A percentile compares a stretch with the other conserved stretches of the same genome.
Evolutionary conservation across 1,140 invertebrate genomes (phyloP).

Genomic region (Steinernema feltiae): DNA sequence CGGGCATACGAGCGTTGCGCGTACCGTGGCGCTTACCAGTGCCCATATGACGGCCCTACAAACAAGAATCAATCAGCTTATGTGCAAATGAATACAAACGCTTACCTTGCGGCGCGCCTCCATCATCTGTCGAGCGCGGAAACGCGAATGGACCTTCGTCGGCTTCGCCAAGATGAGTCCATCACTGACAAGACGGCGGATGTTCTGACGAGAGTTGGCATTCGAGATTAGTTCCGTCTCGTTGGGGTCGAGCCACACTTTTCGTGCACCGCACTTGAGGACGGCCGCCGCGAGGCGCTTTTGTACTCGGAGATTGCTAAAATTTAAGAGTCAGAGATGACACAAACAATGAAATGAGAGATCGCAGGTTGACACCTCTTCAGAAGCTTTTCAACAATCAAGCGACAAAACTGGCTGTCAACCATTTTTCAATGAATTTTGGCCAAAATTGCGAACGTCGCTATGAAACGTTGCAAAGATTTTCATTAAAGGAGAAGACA

Average conservation of each 20-base stretch:
- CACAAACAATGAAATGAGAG: too few relatives aligned
- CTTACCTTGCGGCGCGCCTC: slow-evolving; percentile 68
- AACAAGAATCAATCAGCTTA: slow-evolving; percentile 39
- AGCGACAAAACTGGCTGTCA: too few relatives aligned
- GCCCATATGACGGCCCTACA: slow-evolving; percentile 95
- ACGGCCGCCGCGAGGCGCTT: slow-evolving; percentile 97
- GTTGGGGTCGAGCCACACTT: slow-evolving; percentile 99
- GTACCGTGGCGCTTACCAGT: slow-evolving; percentile 97
- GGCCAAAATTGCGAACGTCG: too few relatives aligned
- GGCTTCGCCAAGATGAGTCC: slow-evolving; percentile 99
- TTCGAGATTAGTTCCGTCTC: slow-evolving; percentile 99
- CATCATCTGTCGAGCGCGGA: slow-evolving; percentile 89
- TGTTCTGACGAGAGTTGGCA: slow-evolving; percentile 97
- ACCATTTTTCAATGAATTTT: too few relatives aligned
- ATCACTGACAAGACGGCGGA: slow-evolving; percentile 97
- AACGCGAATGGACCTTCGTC: slow-evolving; percentile 92
- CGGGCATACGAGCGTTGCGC: slow-evolving; percentile 95
- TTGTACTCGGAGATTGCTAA: slow-evolving; percentile 70
- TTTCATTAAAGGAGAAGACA: too few relatives aligned
- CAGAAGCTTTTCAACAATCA: too few relatives aligned
- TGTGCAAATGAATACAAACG: neutral
- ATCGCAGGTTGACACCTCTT: too few relatives aligned
- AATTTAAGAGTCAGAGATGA: too few relatives aligned
- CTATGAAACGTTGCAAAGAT: too few relatives aligned
- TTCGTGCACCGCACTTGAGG: slow-evolving; percentile 96